These are phyloP conservation scores for Hydrozoanthus gracilis DNA, from an alignment of 92 coral and sea anemone species.

Conservation along the genomic window DNA sequence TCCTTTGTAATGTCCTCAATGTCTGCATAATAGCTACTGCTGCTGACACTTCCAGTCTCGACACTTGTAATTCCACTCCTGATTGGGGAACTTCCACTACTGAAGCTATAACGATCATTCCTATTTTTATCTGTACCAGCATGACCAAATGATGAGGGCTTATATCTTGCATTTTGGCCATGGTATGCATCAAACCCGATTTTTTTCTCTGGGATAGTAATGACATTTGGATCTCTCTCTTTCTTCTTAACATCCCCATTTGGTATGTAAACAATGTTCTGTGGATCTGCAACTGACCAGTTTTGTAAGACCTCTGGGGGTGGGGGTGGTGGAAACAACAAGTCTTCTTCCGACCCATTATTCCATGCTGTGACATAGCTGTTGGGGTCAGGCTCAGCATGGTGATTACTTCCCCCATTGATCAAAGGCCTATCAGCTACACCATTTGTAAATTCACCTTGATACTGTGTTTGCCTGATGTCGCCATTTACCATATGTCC, in stretches of 20 bases:
- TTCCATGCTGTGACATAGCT: slow-evolving; percentile 37
- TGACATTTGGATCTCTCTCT: neutral
- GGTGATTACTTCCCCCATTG: neutral
- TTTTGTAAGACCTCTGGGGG: slow-evolving; percentile 18
- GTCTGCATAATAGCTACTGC: slow-evolving; percentile 91
- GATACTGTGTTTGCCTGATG: slow-evolving; percentile 19
- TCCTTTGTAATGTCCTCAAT: slow-evolving; percentile 88
- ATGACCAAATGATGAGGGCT: slow-evolving; percentile 30
- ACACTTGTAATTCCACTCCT: slow-evolving; percentile 46
- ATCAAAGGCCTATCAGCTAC: neutral
- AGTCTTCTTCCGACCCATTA: neutral
- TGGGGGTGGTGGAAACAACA: neutral
- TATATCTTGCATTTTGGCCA: slow-evolving; percentile 20
- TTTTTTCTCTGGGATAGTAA: slow-evolving; percentile 5
- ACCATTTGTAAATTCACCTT: slow-evolving; percentile 11
- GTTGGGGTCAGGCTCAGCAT: neutral
- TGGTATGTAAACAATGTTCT: neutral
- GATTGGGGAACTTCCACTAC: slow-evolving; percentile 26
- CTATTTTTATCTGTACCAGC: slow-evolving; percentile 24
- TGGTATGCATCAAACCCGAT: slow-evolving; percentile 36
- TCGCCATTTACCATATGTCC: slow-evolving; percentile 50
- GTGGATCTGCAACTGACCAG: slow-evolving; percentile 17
- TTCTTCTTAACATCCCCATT: slow-evolving; percentile 28
- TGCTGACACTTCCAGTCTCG: slow-evolving; percentile 67
- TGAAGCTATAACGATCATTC: slow-evolving; percentile 33